Evolutionary conservation across 2,797 vertebrate species (phyloP), one percentile per base, ranked within the genome.

Genomic region (Sebastes taczanowskii): DNA sequence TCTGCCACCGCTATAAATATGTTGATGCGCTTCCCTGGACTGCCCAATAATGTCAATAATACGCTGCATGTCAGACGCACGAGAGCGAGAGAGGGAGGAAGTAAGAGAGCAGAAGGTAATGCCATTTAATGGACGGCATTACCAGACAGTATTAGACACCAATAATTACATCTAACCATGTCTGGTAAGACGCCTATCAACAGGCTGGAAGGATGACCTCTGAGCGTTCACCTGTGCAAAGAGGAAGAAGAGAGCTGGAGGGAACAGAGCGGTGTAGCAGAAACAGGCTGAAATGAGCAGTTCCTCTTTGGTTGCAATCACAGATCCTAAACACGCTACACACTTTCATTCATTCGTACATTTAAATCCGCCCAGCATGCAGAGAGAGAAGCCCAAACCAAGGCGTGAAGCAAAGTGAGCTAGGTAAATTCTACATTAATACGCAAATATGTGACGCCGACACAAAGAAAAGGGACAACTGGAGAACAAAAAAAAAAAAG

Each of bases 101-200:
- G 82, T 84, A 81, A 94, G 83, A 95, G 91, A 94, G 91, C 78
- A 74, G 95, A 96, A 90, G 85, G 72, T 91, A 94, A 95, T 96
- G 93, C 95, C 84, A 35, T 95, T 96, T 93, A 92, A 98, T 96
- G 94, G 95, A 97, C 96, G 98, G 98, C 98, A 98, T 99, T 99
- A 99, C 98, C 98, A 99, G 98, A 99, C 98, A 99, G 98, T 99
- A 99, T 99, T 99, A 99, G 98, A 99, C 97, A 95, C 85, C 89
- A 93, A 77, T 95, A 96, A 94, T 92, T 94, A 98, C 95, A 98
- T 99, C 98, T 99, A 99, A 99, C 97, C 95, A 87, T 99, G 98
- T 97, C 98, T 99, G 98, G 98, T 99, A 99, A 99, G 97, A 98
- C 98, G 91, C 93, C 97, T 95, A 97, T 98, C 97, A 80, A 94